Evolutionary conservation across 1,140 invertebrate species (phyloP), one percentile per base, ranked within the genome.

Genomic region (Drosophila orena): DNA sequence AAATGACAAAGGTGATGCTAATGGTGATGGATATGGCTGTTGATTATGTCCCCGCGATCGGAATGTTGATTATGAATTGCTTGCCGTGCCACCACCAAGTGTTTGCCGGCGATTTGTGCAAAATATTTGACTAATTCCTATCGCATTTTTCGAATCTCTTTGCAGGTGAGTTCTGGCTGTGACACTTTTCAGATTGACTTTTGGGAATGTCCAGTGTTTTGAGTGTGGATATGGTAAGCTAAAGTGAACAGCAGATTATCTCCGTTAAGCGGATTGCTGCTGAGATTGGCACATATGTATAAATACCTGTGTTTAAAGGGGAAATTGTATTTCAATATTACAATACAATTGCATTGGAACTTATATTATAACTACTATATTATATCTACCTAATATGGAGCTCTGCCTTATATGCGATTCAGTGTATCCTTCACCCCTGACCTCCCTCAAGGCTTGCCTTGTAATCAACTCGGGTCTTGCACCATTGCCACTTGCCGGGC

Each of bases 1-100:
- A 77, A 76, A 77, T 77, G 73, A 77, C 73, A 77, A 77, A 77
- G 73, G 73, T 77, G 73, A 77, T 77, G 73, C 49, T 59, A 77
- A 68, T 74, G 68, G 68, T 72, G 68, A 72, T 72, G 55, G 65
- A 71, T 71, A 71, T 57, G 27, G 35, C 52, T 12, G 52, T 56
- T 35, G 68, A 76, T 75, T 65, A 42, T 68, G 55, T 69, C 34
- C 24, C 35, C 27, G 34, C 40, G 55, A 54, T 54, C 46, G 54
- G 47, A 76, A 77, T 77, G 73, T 40, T 42, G 35, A n/a, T 72
- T 72, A 46, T 71, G 35, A 68, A 55, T 76, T 76, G 71, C 34
- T 40, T 68, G 34, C 24, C 17, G n/a, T 14, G 22, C 20, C n/a
- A 0, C 37, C 7, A 15, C n/a, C 11, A 22, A 64, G 58, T 69